phyloP scores from a whole-genome alignment of 2,888 invertebrate genomes.

The Metacarcinus magister region DNA sequence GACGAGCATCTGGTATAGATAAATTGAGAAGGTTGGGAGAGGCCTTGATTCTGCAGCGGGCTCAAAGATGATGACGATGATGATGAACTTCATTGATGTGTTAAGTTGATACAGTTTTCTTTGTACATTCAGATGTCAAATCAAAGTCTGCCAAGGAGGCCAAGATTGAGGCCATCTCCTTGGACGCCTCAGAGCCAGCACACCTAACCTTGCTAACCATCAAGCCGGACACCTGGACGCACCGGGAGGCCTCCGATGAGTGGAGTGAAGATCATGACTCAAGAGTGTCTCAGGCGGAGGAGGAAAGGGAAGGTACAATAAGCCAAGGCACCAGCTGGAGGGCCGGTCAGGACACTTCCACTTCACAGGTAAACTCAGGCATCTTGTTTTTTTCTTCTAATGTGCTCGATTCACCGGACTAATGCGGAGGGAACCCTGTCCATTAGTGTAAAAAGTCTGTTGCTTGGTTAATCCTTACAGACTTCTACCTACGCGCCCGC shows the following conservation, averaged over 20 bases:
- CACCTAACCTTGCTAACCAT: neutral
- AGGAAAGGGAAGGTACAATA: neutral
- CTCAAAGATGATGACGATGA: too few relatives aligned
- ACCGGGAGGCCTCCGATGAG: neutral
- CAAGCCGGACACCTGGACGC: neutral
- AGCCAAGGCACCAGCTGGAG: neutral
- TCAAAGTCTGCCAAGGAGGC: neutral
- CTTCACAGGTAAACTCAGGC: neutral
- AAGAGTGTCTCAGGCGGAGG: neutral
- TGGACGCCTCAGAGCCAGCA: neutral
- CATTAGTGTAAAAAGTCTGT: too few relatives aligned
- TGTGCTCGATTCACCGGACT: too few relatives aligned
- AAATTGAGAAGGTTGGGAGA: too few relatives aligned
- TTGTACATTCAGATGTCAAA: neutral
- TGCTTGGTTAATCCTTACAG: too few relatives aligned
- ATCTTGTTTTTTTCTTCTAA: too few relatives aligned
- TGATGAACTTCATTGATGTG: too few relatives aligned
- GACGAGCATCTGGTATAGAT: too few relatives aligned
- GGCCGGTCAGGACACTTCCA: neutral
- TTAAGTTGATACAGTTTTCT: too few relatives aligned
- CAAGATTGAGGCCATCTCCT: constrained; percentile 27
- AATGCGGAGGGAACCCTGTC: too few relatives aligned
- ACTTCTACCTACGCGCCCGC: too few relatives aligned
- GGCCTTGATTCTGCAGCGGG: too few relatives aligned
- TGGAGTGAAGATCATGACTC: neutral